phyloP scores from a whole-genome alignment of 2,797 vertebrate species.

The Antennarius maculatus region DNA sequence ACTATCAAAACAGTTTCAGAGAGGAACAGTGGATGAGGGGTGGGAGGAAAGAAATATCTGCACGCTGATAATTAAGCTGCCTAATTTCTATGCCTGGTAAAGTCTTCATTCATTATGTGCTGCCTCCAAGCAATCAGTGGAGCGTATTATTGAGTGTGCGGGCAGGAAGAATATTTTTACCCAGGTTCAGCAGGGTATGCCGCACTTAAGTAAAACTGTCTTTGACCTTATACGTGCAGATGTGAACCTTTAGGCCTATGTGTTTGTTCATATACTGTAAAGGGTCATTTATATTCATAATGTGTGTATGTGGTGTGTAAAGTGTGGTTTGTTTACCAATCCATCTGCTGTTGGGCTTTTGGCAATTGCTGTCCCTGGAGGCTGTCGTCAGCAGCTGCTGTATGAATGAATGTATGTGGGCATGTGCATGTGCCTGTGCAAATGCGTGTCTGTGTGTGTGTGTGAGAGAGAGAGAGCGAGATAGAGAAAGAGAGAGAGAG shows the following conservation, averaged over 20 bases:
- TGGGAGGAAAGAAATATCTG: conserved; percentile 50
- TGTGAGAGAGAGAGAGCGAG: conserved; percentile 7
- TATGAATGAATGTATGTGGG: conserved; percentile 60
- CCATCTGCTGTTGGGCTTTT: conserved; percentile 62
- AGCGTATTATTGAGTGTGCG: conserved; percentile 60
- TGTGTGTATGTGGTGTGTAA: conserved; percentile 23
- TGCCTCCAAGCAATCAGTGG: conserved; percentile 69
- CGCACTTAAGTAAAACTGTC: conserved; percentile 11
- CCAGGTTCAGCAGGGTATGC: conserved; percentile 29
- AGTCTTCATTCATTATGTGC: conserved; percentile 73
- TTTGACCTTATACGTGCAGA: conserved; percentile 6
- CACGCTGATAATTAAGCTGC: conserved; percentile 66
- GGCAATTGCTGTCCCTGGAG: conserved; percentile 59
- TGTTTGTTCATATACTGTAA: conserved; percentile 18
- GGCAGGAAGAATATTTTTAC: conserved; percentile 60
- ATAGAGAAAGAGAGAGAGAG: no score
- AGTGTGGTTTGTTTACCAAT: conserved; percentile 48
- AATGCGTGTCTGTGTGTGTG: conserved; percentile 6
- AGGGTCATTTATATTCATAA: conserved; percentile 28
- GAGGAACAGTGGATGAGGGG: conserved; percentile 36
- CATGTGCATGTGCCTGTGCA: conserved; percentile 13
- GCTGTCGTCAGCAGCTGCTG: conserved; percentile 66
- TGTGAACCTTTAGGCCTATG: background rate
- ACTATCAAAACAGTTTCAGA: conserved; percentile 58
- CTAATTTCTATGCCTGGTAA: conserved; percentile 64